Conservation (phyloP, 2,797 vertebrate species). For the Odontamblyopus rebecca region DNA sequence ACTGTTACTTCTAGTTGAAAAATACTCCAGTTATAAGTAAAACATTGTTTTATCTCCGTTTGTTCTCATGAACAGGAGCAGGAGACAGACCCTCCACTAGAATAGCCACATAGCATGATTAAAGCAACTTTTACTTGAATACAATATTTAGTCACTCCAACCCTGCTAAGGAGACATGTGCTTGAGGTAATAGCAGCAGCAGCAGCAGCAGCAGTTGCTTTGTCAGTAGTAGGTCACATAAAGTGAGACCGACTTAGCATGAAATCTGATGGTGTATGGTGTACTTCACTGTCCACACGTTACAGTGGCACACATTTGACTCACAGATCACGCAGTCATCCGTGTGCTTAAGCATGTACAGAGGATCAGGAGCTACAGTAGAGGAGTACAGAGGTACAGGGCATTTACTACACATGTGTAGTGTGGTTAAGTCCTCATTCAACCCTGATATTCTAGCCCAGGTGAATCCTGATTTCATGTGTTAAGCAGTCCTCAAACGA, state of each 20-base stretch:
- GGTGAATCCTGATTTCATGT: neutral
- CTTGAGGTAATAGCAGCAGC: neutral
- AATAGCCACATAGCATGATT: too few species aligned
- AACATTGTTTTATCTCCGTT: too few species aligned
- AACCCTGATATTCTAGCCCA: neutral
- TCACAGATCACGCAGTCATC: neutral
- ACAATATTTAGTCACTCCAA: neutral
- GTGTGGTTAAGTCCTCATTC: neutral
- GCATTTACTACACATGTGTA: neutral
- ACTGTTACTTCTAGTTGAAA: too few species aligned
- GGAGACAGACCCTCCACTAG: too few species aligned
- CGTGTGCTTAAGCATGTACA: neutral
- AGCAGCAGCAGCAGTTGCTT: neutral
- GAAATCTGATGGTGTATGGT: neutral
- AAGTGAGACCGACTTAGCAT: constrained; percentile 3
- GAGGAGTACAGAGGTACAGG: neutral
- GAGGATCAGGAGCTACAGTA: neutral
- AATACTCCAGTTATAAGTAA: too few species aligned
- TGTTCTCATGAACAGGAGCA: too few species aligned
- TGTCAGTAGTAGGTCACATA: neutral
- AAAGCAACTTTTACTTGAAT: too few species aligned
- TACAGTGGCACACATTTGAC: neutral
- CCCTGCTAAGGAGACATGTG: neutral
- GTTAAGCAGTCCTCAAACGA: too few species aligned
- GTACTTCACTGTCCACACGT: neutral